Conservation (phyloP, 1,140 invertebrate genomes). For the Ips typographus region DNA sequence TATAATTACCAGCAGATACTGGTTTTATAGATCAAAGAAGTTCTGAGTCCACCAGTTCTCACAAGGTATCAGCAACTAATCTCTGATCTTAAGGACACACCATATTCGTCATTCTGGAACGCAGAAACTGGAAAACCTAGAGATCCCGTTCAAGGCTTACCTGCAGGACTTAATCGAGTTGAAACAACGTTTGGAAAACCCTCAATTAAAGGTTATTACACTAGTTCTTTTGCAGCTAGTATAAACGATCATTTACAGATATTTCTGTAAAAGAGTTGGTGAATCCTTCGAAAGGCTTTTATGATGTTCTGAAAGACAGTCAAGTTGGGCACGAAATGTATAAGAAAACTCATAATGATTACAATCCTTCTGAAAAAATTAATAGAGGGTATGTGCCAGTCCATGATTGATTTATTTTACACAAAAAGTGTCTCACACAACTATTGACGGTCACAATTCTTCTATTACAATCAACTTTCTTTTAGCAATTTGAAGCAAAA, state of each 20-base stretch:
- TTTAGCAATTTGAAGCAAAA: too few relatives aligned
- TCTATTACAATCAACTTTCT: too few relatives aligned
- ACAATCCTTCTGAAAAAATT: slow-evolving; percentile 51
- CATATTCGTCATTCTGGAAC: slow-evolving; percentile 57
- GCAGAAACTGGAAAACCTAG: slow-evolving; percentile 51
- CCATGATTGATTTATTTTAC: background rate
- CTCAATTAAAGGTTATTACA: slow-evolving; percentile 49
- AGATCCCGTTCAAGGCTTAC: slow-evolving; percentile 55
- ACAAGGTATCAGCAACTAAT: slow-evolving; percentile 56
- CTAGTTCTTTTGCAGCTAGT: slow-evolving; percentile 46
- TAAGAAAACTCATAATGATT: slow-evolving; percentile 49
- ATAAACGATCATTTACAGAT: slow-evolving; percentile 26
- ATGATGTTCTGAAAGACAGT: slow-evolving; percentile 49
- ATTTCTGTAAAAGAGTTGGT: slow-evolving; percentile 43
- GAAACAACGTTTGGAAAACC: slow-evolving; percentile 55
- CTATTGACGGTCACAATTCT: too few relatives aligned
- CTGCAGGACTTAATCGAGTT: slow-evolving; percentile 53
- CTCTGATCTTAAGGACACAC: slow-evolving; percentile 56
- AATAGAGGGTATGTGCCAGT: slow-evolving; percentile 48
- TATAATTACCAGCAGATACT: background rate
- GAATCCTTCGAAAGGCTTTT: slow-evolving; percentile 45
- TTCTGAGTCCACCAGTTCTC: slow-evolving; percentile 49
- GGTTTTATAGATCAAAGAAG: slow-evolving; percentile 16
- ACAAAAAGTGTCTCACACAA: slow-evolving; percentile 30
- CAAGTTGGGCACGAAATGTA: slow-evolving; percentile 48